Evolutionary conservation across 2,888 invertebrate genomes (phyloP).

Genomic region (Heteropelma amictum): DNA sequence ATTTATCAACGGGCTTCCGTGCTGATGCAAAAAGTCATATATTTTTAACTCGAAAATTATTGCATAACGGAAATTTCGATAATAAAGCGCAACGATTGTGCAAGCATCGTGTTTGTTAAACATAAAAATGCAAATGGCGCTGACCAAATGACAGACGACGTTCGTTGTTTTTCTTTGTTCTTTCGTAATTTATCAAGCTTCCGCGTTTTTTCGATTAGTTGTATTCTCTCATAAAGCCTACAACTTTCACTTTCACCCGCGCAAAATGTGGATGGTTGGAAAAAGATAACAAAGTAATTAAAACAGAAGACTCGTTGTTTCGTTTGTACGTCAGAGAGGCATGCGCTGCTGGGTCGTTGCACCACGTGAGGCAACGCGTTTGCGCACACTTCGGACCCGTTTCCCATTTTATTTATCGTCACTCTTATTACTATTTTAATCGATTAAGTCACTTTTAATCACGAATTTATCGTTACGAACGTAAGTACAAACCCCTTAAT

Average conservation of each 20-base stretch:
- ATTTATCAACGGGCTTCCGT: no score
- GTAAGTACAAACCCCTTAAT: no score
- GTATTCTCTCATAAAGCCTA: no score
- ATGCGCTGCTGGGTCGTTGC: slow-evolving; percentile 10
- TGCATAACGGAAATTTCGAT: no score
- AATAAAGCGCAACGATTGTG: no score
- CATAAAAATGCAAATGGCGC: slow-evolving; percentile 2
- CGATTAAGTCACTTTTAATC: neutral
- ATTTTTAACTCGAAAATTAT: no score
- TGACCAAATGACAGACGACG: neutral
- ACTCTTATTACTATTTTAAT: neutral
- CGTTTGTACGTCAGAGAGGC: slow-evolving; percentile 30
- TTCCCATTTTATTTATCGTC: neutral
- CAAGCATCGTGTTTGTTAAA: no score
- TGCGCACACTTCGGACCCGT: neutral
- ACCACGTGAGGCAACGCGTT: neutral
- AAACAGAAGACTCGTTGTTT: neutral
- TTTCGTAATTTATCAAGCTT: neutral
- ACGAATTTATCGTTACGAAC: neutral
- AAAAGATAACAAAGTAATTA: slow-evolving; percentile 1
- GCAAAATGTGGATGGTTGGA: neutral
- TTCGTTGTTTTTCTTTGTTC: neutral
- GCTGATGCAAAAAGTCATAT: no score
- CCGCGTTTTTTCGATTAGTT: no score
- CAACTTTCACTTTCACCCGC: slow-evolving; percentile 24